Conservation (phyloP, 2,888 invertebrate species). For the Drosophila imparisetae region DNA sequence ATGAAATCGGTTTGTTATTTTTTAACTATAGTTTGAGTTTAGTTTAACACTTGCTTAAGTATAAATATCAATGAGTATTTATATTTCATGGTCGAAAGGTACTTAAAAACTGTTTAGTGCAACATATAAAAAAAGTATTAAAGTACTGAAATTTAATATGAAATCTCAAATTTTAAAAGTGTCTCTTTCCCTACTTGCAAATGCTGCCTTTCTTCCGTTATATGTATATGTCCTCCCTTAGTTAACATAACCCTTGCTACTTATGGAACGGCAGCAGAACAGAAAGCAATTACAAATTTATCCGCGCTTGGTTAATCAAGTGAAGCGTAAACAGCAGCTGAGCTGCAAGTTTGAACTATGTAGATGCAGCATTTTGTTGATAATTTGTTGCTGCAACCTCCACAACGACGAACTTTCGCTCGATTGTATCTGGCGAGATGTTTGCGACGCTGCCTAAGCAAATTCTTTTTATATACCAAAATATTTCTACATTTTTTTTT, state of each 20-base stretch:
- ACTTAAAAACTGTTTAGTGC: background rate
- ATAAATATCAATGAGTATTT: background rate
- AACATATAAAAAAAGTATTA: background rate
- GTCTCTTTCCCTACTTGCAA: background rate
- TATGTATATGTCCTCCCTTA: background rate
- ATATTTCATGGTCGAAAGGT: background rate
- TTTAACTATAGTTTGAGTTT: background rate
- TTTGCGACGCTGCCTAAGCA: slow-evolving; percentile 12
- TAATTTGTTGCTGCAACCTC: background rate
- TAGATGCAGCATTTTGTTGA: slow-evolving; percentile 12
- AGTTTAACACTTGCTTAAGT: background rate
- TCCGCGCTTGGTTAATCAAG: slow-evolving; percentile 81
- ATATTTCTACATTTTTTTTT: background rate
- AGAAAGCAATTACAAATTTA: slow-evolving; percentile 77
- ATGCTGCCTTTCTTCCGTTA: background rate
- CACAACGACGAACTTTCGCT: slow-evolving; percentile 51
- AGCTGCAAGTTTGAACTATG: background rate
- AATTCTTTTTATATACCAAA: slow-evolving; percentile 9
- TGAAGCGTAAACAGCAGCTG: slow-evolving; percentile 32
- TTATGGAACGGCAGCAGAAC: slow-evolving; percentile 19
- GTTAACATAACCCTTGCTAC: background rate
- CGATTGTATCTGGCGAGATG: slow-evolving; percentile 47
- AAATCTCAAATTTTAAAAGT: background rate
- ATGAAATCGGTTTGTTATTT: too few species aligned
- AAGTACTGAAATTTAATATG: background rate